phyloP scores from a whole-genome alignment of 2,113 vertebrate species.

The Myodes glareolus region DNA sequence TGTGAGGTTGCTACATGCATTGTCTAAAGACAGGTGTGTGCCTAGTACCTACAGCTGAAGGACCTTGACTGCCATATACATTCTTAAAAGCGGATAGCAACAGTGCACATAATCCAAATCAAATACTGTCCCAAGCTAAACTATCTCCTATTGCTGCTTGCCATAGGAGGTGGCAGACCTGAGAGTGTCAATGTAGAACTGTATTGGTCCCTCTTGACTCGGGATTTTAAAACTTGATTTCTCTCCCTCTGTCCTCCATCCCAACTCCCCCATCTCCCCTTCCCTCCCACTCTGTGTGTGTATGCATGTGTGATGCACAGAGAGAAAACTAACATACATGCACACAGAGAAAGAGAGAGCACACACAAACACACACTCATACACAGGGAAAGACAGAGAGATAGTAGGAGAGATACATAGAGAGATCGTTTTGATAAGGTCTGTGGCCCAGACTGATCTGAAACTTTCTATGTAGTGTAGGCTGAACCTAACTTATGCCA shows the following conservation, averaged over 20 bases:
- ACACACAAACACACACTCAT: neutral
- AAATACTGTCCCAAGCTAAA: neutral
- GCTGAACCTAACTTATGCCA: neutral
- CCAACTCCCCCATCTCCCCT: neutral
- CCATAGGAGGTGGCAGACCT: neutral
- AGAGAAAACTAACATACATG: neutral
- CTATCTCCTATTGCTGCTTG: neutral
- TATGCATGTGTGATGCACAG: neutral
- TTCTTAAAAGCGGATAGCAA: neutral
- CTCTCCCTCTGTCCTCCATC: too few species aligned
- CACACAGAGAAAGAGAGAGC: neutral
- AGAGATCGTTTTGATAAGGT: neutral
- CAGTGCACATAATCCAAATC: neutral
- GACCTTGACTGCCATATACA: neutral
- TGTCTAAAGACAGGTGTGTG: neutral
- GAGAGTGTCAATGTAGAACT: neutral
- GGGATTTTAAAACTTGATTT: neutral
- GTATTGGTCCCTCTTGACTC: neutral
- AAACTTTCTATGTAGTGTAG: neutral
- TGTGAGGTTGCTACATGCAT: neutral
- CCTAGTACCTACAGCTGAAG: neutral
- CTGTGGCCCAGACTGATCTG: neutral
- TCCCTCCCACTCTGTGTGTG: neutral
- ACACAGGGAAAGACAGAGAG: neutral
- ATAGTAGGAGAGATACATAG: neutral